These are phyloP conservation scores for Noctua comes DNA, from an alignment of 2,888 invertebrate genomes.

Conservation along the genomic window DNA sequence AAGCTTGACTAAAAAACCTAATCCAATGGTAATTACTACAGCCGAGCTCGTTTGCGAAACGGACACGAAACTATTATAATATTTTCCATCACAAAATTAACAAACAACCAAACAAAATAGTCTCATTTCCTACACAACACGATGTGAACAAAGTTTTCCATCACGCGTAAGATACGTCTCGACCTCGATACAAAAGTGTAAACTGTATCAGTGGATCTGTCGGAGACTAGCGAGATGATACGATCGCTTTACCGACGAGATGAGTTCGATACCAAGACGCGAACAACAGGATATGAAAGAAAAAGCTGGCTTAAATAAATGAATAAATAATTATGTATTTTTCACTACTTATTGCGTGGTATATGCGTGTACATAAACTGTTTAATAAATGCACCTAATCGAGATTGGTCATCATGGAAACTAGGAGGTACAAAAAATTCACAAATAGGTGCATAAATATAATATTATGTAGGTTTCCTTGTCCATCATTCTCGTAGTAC, in stretches of 20 bases:
- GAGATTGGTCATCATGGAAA: not conserved
- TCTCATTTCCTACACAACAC: not conserved
- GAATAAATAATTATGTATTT: not conserved
- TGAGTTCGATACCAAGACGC: conserved; percentile 46
- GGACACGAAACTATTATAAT: not conserved
- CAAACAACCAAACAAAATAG: conserved; percentile 4
- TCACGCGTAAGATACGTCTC: conserved; percentile 41
- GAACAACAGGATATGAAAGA: conserved; percentile 43
- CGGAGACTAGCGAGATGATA: conserved; percentile 53
- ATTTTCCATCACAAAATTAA: conserved; percentile 2
- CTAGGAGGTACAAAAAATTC: not conserved
- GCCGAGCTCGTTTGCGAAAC: not conserved
- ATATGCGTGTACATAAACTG: not conserved
- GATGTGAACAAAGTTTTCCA: conserved; percentile 27
- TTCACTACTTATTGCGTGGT: not conserved
- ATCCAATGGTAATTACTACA: not conserved
- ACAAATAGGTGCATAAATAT: not conserved
- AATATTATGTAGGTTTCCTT: not conserved
- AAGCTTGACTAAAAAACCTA: not conserved
- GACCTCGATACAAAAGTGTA: conserved; percentile 43
- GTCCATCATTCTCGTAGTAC: not conserved
- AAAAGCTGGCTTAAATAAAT: not conserved
- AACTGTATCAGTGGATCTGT: conserved; percentile 60
- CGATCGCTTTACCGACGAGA: conserved; percentile 57
- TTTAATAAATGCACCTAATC: not conserved